Base-by-base conservation (phyloP, 2,888 invertebrate genomes). In the Colletes collaris region DNA sequence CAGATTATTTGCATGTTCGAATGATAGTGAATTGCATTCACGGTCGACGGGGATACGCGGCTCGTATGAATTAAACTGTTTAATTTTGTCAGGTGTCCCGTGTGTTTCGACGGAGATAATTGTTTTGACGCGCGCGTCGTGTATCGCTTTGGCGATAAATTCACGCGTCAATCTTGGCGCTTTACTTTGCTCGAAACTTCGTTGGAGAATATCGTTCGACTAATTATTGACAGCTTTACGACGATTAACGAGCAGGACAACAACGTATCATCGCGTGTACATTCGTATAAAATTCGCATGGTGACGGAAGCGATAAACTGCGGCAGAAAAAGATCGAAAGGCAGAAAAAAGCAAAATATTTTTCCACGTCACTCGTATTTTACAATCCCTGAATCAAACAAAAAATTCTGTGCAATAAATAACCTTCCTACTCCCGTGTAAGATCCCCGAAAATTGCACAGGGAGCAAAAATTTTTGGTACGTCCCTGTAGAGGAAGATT, bases 121-220 rank as follows among this genome's bases (percentile, higher is more conserved):
- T 76, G 71, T 76, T 76, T 70, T 66, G 66, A 72, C 59, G 53
- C 44, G 64, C 27, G 19, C 40, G 49, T 58, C 52, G 19, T 65
- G 64, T 55, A 72, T 64, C 75, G 55, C 11, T 16, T 11, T 7
- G 13, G n/a, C 64, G 50, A 68, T 71, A 77, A 76, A 77, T 77
- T 72, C 55, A 60, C 67, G 46, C 72, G 72, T 72, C 79, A 68
- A 76, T 72, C 64, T 64, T 63, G 71, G 67, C 67, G 64, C n/a
- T 49, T 7, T 6, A 40, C 40, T 40, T 0, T 40, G 40, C 6
- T 2, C 7, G 7, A 40, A 27, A 27, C 27, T 59, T 64, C 58
- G 64, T 77, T 72, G 56, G 50, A 35, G 0, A 49, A 46, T 65
- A 50, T 74, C 69, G 40, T 44, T 16, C 11, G 55, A 49, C 52